Evolutionary conservation across 2,888 invertebrate species (phyloP).

Genomic region (Melangyna quadrimaculata): DNA sequence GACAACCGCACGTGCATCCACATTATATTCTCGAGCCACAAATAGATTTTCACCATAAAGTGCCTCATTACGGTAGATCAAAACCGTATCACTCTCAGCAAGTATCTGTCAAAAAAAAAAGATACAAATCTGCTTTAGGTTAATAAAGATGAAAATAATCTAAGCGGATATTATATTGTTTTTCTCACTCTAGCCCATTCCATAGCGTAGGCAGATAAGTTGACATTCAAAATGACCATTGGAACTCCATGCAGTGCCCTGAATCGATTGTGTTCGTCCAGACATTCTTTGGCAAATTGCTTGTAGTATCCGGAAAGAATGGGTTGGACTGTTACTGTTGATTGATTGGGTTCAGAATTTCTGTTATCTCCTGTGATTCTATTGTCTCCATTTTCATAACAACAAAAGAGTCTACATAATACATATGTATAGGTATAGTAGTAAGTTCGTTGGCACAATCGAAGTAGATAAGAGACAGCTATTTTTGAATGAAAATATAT

Average conservation of each 20-base stretch:
- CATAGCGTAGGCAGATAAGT: constrained; percentile 86
- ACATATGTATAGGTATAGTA: too few species aligned
- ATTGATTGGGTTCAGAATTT: not conserved
- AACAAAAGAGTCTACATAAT: constrained; percentile 31
- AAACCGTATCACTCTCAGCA: constrained; percentile 35
- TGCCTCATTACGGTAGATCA: constrained; percentile 89
- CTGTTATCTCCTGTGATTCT: not conserved
- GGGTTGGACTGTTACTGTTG: constrained; percentile 22
- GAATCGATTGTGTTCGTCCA: constrained; percentile 89
- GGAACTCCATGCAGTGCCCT: constrained; percentile 87
- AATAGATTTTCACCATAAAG: constrained; percentile 93
- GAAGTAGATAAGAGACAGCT: not conserved
- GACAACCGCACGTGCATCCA: constrained; percentile 88
- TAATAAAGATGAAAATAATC: not conserved
- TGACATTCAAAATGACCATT: constrained; percentile 85
- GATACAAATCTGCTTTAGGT: not conserved
- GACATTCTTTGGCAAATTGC: constrained; percentile 86
- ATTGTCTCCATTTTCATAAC: not conserved
- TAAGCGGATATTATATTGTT: not conserved
- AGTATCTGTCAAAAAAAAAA: constrained; percentile 6
- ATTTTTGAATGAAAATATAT: not conserved
- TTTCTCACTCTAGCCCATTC: constrained; percentile 85
- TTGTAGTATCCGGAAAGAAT: constrained; percentile 13
- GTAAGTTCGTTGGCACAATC: not conserved
- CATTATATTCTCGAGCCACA: constrained; percentile 87